Base-by-base conservation (phyloP, 2,113 vertebrate species). In the Peromyscus californicus region DNA sequence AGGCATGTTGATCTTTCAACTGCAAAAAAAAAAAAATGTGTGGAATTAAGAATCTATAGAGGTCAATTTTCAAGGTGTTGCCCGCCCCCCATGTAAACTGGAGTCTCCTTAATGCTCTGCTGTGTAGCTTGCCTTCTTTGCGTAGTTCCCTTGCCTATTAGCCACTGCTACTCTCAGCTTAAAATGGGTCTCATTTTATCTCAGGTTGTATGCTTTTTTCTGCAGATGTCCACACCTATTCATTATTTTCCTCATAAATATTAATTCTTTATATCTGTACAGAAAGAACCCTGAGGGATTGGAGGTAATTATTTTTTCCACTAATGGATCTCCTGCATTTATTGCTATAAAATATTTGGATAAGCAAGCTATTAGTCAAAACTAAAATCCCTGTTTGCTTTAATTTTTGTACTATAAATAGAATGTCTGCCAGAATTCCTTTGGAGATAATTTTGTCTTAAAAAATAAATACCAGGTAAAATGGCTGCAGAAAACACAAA, bases 321-420 rank as follows among this genome's bases (percentile, higher is more conserved):
- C 63, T 91, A 95, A 97, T 96, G 51, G 70, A 83, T 97, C 39
- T 45, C 51, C 48, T 96, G 24, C 22, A 94, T 91, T 96, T 97
- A 87, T 93, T 92, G 94, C 48, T 91, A 94, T 97, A 90, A 98
- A 95, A 85, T 97, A 97, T 97, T 97, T 97, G 96, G 61, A 91
- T 94, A 97, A 79, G 13, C 63, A 92, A 96, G 95, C 75, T 94
- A 75, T 92, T 97, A 93, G 54, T 97, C 90, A 95, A 22, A 91
- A 96, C 24, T 92, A 92, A 97, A 97, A 91, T 87, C 48, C 19
- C 57, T 94, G 59, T 87, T 94, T 96, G 51, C 63, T 86, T 96
- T 96, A 94, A 93, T 88, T 94, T 97, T 86, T 85, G 54, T 93
- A 57, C 69, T 89, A 92, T 85, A 96, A 96, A 97, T 93, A 97